Percentiles rank a stretch among this genome's conserved stretches.
These are phyloP conservation scores for Amniataba percoides DNA, from an alignment of 2,797 vertebrate species.

Conservation along the genomic window DNA sequence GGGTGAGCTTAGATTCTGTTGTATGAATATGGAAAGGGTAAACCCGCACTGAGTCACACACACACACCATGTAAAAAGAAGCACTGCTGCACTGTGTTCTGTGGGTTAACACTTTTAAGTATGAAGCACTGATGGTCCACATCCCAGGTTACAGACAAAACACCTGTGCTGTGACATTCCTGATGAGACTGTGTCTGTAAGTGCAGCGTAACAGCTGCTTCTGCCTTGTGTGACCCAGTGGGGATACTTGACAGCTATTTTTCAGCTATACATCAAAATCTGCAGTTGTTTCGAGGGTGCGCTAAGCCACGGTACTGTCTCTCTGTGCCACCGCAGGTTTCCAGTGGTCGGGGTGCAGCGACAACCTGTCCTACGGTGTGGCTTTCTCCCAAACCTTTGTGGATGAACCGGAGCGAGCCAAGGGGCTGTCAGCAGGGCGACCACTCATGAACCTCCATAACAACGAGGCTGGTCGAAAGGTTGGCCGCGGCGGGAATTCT, in stretches of 20 bases:
- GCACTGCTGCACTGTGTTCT: slow-evolving; percentile 1
- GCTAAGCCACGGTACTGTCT: slow-evolving; percentile 3
- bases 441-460: slow-evolving; percentile 88
- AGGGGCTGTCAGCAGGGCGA: slow-evolving; percentile 80
- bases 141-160: not conserved
- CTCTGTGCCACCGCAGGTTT: slow-evolving; percentile 78
- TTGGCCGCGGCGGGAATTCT: slow-evolving; percentile 13
- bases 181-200: not conserved
- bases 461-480: slow-evolving; percentile 88
- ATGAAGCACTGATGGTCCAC: not conserved
- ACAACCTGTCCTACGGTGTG: slow-evolving; percentile 86
- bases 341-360: slow-evolving; percentile 90
- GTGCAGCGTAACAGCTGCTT: not conserved
- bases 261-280: not conserved
- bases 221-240: not conserved
- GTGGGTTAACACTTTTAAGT: not conserved
- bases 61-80: not conserved
- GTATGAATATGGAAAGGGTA: slow-evolving; percentile 31
- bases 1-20: slow-evolving; percentile 76
- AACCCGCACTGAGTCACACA: slow-evolving; percentile 29
- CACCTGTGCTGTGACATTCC: not conserved
- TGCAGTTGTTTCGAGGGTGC: not conserved
- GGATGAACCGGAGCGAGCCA: slow-evolving; percentile 85
- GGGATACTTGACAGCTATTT: not conserved
- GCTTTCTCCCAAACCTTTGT: slow-evolving; percentile 89